A percentile compares a stretch with the other conserved stretches of the same genome.
phyloP scores from a whole-genome alignment of 2,888 invertebrate species.

The Lasioglossum figueresi region DNA sequence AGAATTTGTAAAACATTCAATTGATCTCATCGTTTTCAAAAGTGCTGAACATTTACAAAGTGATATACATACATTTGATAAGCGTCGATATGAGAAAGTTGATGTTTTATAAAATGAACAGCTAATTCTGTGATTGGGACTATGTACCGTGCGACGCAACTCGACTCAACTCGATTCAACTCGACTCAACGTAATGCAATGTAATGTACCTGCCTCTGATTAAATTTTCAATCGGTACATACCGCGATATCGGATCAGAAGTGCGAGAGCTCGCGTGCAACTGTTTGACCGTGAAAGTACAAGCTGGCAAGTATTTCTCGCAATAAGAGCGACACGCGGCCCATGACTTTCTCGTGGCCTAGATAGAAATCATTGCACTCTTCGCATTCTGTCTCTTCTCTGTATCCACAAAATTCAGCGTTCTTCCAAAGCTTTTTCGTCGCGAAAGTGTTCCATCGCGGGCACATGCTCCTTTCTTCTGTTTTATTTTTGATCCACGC shows the following conservation, averaged over 20 bases:
- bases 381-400: slow-evolving; percentile 66
- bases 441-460: slow-evolving; percentile 62
- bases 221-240: slow-evolving; percentile 1
- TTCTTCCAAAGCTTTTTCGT: slow-evolving; percentile 48
- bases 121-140: too few species aligned
- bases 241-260: background rate
- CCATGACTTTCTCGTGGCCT: slow-evolving; percentile 82
- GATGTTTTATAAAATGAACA: too few species aligned
- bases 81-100: too few species aligned
- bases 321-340: slow-evolving; percentile 59
- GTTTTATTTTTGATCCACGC: background rate
- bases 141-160: background rate
- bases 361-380: slow-evolving; percentile 77
- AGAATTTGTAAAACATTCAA: too few species aligned
- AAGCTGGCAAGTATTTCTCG: slow-evolving; percentile 53
- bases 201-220: background rate
- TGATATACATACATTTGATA: too few species aligned
- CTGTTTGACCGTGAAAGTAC: slow-evolving; percentile 62
- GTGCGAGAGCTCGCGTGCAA: slow-evolving; percentile 7
- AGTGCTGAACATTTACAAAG: too few species aligned
- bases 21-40: too few species aligned
- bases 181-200: background rate
- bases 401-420: slow-evolving; percentile 51
- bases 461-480: slow-evolving; percentile 14
- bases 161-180: background rate